Conservation (phyloP, 2,113 vertebrate species). For the Burhinus oedicnemus region DNA sequence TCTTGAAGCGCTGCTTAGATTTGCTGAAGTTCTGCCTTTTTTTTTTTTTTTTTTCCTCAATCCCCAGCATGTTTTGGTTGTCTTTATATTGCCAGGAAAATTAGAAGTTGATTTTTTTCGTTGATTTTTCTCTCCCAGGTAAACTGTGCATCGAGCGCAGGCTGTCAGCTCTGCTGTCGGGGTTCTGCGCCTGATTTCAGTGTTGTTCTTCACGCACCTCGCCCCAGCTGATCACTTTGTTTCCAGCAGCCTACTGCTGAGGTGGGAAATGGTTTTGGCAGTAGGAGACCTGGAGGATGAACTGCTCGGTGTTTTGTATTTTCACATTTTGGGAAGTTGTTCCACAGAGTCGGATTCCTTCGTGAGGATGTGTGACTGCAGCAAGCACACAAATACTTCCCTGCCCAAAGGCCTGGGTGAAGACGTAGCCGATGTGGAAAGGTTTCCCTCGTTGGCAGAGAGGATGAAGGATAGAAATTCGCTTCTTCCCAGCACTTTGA, state of each 20-base stretch:
- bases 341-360: neutral
- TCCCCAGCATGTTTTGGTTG: neutral
- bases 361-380: neutral
- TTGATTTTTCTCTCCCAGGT: slow-evolving; percentile 71
- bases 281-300: neutral
- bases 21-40: neutral
- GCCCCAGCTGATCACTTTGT: neutral
- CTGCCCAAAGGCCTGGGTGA: neutral
- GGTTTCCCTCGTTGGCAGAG: neutral
- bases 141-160: slow-evolving; percentile 91
- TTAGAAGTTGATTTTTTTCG: neutral
- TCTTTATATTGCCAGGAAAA: neutral
- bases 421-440: neutral
- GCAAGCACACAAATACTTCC: neutral
- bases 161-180: slow-evolving; percentile 85
- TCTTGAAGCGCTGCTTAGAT: neutral
- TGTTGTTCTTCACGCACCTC: neutral
- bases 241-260: neutral
- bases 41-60: neutral
- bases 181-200: slow-evolving; percentile 72
- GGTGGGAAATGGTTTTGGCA: neutral
- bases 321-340: neutral
- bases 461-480: neutral
- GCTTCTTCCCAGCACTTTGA: slow-evolving; percentile 46
- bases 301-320: neutral